Evolutionary conservation across 1,140 invertebrate genomes (phyloP), one percentile per base, ranked within the genome.

Genomic region (Sarcophaga peregrina): DNA sequence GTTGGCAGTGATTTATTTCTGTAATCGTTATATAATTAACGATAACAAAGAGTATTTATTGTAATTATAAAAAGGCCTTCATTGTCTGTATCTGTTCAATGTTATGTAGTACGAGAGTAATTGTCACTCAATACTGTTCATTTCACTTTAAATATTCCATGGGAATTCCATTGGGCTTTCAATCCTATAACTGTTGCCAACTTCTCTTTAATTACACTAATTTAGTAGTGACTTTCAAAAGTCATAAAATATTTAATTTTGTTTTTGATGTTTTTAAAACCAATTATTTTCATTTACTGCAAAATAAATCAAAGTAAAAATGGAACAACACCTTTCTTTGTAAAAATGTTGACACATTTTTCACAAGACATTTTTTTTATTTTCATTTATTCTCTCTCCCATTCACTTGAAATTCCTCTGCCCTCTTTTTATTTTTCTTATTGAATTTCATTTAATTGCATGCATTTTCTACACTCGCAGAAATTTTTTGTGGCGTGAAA

Each of bases 301-400:
- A 7, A 20, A 68, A 25, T 68, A 68, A 68, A 68, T 68, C 62
- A 68, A 68, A 68, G 62, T 68, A 68, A 68, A 68, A 68, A 20
- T 68, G 20, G 62, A 68, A 68, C 62, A 68, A 68, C 62, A 68
- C 62, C 62, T 68, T 68, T 68, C 62, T 68, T 17, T 25, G 20
- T 68, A 68, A 68, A 68, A 68, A 68, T 68, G n/a, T 68, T 68
- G 62, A 68, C 6, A 68, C 10, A 20, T 68, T 58, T 58, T 58
- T 7, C 0, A 2, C 15, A 58, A 58, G 4, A 58, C 15, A n/a
- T 58, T 15, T 13, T 13, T 58, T 58, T 58, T 58, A n/a, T 58
- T n/a, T n/a, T 20, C 17, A 68, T 25, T 68, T 20, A 68, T 17
- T 15, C 54, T n/a, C n/a, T 15, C 54, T n/a, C n/a, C 20, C 62